Conservation (phyloP, 2,888 invertebrate species). For the Drosophila imparisetae region DNA sequence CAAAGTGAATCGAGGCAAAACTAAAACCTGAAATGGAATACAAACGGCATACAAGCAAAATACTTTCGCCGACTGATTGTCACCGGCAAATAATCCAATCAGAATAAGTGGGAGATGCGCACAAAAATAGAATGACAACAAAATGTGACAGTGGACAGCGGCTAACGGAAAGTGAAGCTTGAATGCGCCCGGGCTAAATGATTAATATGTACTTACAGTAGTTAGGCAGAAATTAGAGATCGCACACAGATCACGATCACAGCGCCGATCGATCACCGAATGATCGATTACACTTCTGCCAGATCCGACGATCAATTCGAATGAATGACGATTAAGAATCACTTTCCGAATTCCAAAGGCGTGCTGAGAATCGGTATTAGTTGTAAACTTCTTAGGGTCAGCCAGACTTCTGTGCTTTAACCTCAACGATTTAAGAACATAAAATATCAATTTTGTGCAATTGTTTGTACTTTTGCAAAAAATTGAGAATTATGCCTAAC, state of each 20-base stretch:
- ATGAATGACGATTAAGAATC: slow-evolving; percentile 6
- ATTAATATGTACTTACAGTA: slow-evolving; percentile 33
- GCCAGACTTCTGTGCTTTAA: not conserved
- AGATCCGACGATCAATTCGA: slow-evolving; percentile 1
- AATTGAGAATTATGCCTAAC: not conserved
- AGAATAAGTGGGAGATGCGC: slow-evolving; percentile 53
- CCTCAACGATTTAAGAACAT: not conserved
- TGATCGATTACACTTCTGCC: slow-evolving; percentile 29
- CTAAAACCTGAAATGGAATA: slow-evolving; percentile 11
- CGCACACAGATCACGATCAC: slow-evolving; percentile 14
- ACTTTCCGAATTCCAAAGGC: not conserved
- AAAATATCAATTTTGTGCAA: not conserved
- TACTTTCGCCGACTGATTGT: slow-evolving; percentile 54
- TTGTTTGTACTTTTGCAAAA: not conserved
- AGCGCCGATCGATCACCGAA: not conserved
- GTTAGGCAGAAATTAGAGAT: slow-evolving; percentile 33
- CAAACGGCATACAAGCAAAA: slow-evolving; percentile 36
- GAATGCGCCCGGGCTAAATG: slow-evolving; percentile 35
- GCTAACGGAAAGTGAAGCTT: slow-evolving; percentile 48
- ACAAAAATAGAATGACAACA: slow-evolving; percentile 56
- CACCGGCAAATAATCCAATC: slow-evolving; percentile 55
- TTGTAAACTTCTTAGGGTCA: not conserved
- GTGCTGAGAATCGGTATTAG: not conserved
- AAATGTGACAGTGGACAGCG: slow-evolving; percentile 30
- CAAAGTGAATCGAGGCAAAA: slow-evolving; percentile 15